A percentile compares a stretch with the other conserved stretches of the same genome.
These are phyloP conservation scores for Pheosia tremula DNA, from an alignment of 2,888 invertebrate species.

Conservation along the genomic window DNA sequence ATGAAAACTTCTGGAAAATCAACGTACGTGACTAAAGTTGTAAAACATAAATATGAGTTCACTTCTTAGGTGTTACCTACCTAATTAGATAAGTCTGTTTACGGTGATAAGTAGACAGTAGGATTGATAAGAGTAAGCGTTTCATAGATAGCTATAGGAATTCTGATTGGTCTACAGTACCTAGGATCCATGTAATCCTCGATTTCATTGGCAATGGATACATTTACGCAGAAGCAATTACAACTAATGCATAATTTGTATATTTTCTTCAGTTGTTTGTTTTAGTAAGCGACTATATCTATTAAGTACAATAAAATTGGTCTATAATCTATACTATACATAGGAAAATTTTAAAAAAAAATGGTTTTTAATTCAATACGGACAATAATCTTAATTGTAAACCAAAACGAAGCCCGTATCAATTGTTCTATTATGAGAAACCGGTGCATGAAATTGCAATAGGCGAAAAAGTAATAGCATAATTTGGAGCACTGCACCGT, in stretches of 20 bases:
- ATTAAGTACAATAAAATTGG: no score
- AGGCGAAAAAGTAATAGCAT: not conserved
- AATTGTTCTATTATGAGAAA: slow-evolving; percentile 8
- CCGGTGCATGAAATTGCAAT: slow-evolving; percentile 1
- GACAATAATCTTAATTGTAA: not conserved
- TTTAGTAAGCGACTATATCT: no score
- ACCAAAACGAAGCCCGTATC: slow-evolving; percentile 2
- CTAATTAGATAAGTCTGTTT: slow-evolving; percentile 11
- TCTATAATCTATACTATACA: no score
- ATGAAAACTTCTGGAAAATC: no score
- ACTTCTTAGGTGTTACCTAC: not conserved
- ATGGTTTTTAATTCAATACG: not conserved
- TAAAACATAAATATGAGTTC: not conserved
- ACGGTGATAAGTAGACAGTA: slow-evolving; percentile 9
- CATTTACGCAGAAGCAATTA: not conserved
- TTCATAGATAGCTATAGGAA: slow-evolving; percentile 7
- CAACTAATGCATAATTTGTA: no score
- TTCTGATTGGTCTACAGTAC: slow-evolving; percentile 2
- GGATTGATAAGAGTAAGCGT: slow-evolving; percentile 11
- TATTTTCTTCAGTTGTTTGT: no score
- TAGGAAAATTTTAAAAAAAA: not conserved
- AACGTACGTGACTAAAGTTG: not conserved
- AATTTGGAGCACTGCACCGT: not conserved
- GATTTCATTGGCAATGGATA: not conserved
- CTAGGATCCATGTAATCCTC: slow-evolving; percentile 7